A percentile compares a stretch with the other conserved stretches of the same genome.
These are phyloP conservation scores for Geococcyx californianus DNA, from an alignment of 2,113 vertebrate genomes.

Conservation along the genomic window DNA sequence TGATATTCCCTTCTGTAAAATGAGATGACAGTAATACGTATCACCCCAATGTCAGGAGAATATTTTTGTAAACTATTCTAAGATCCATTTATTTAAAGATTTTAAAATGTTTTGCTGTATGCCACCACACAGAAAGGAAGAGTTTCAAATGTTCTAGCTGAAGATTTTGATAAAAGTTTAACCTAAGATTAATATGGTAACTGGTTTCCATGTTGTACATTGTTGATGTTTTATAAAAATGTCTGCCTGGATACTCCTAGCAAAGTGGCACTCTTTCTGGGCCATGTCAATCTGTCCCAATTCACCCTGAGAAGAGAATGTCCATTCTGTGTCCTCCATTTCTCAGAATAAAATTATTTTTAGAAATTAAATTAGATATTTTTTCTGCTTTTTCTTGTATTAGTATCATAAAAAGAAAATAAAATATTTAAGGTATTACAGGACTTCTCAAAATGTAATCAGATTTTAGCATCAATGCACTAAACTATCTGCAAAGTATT, in stretches of 20 bases:
- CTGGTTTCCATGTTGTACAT: not conserved
- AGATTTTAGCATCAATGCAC: not conserved
- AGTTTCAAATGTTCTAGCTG: not conserved
- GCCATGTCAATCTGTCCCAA: not conserved
- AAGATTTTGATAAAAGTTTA: not conserved
- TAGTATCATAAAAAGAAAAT: not conserved
- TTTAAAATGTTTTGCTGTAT: not conserved
- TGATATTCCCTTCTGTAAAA: not conserved
- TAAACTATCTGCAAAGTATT: not conserved
- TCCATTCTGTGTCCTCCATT: not conserved
- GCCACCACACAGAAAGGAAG: not conserved
- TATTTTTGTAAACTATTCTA: not conserved
- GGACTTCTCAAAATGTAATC: not conserved
- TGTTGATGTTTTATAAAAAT: not conserved
- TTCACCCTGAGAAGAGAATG: not conserved
- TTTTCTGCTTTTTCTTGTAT: not conserved
- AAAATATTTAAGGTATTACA: not conserved
- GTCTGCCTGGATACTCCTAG: not conserved
- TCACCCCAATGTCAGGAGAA: not conserved
- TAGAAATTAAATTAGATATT: not conserved
- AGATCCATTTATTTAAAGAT: not conserved
- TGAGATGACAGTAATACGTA: not conserved
- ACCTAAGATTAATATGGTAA: not conserved
- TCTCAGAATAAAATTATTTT: not conserved
- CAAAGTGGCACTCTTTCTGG: not conserved